These are phyloP conservation scores for Triplophysa rosa DNA, from an alignment of 2,113 vertebrate genomes.

Conservation along the genomic window DNA sequence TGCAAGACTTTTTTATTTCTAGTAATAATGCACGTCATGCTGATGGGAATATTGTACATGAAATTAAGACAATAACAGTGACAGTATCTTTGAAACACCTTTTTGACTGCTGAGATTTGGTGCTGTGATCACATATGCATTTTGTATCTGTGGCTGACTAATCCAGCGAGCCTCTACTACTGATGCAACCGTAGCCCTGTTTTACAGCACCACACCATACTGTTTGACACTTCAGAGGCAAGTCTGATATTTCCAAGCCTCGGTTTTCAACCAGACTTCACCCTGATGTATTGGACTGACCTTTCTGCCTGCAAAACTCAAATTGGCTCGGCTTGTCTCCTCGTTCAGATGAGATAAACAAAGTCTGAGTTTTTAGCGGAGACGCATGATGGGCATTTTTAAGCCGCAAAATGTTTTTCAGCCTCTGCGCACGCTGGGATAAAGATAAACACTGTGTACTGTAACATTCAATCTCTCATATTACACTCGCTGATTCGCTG, in stretches of 20 bases:
- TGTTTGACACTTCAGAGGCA: conserved; percentile 17
- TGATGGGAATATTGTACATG: too few species aligned
- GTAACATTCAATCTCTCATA: neutral
- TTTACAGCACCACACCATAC: conserved; percentile 3
- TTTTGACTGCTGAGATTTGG: neutral
- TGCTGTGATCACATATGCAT: conserved; percentile 7
- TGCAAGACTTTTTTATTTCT: too few species aligned
- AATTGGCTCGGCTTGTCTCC: conserved; percentile 29
- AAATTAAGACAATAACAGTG: too few species aligned
- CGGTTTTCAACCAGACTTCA: conserved; percentile 23
- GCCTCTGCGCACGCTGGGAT: neutral
- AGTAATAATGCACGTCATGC: too few species aligned
- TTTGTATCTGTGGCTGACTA: conserved; percentile 22
- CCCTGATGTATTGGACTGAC: conserved; percentile 46
- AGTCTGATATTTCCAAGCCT: conserved; percentile 32
- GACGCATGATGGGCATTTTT: conserved; percentile 10
- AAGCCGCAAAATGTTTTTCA: neutral
- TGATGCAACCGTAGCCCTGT: neutral
- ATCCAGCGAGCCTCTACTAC: neutral
- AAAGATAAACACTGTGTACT: neutral
- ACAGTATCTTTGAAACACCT: too few species aligned
- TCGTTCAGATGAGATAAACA: conserved; percentile 40
- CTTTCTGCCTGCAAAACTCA: conserved; percentile 47
- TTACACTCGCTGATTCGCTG: neutral
- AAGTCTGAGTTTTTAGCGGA: conserved; percentile 33